Evolutionary conservation across 2,113 vertebrate genomes (phyloP).

Genomic region (Chelonoidis abingdonii): DNA sequence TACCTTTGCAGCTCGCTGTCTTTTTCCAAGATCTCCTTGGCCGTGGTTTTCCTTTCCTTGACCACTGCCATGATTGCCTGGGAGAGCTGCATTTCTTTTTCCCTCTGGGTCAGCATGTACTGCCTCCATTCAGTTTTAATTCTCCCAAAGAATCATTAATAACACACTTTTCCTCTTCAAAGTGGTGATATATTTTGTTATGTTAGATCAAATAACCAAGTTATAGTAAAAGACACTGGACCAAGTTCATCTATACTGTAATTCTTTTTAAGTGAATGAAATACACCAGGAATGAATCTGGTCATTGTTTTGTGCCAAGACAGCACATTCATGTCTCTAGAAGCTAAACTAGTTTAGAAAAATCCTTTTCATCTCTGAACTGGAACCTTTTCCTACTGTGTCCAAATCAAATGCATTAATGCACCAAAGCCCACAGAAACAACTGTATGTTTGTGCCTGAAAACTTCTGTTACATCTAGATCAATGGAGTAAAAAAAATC

Average conservation of each 20-base stretch:
- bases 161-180: not conserved
- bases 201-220: conserved; percentile 21
- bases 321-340: conserved; percentile 34
- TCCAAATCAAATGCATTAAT: conserved; percentile 67
- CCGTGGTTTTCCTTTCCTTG: not conserved
- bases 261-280: not conserved
- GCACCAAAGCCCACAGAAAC: conserved; percentile 33
- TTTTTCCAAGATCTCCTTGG: not conserved
- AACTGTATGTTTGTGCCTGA: not conserved
- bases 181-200: not conserved
- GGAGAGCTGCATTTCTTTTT: too few species aligned
- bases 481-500: conserved; percentile 16
- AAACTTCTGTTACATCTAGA: conserved; percentile 33
- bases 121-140: not conserved
- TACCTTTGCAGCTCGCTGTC: not conserved
- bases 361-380: conserved; percentile 55
- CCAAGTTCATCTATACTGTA: not conserved
- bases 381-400: conserved; percentile 52
- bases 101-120: not conserved
- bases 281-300: conserved; percentile 5
- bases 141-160: conserved; percentile 1
- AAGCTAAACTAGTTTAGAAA: conserved; percentile 44
- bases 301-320: conserved; percentile 46
- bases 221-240: not conserved
- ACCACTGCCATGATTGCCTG: too few species aligned